Base-by-base conservation (phyloP, 2,888 invertebrate genomes). In the Tenthredo mesomela region DNA sequence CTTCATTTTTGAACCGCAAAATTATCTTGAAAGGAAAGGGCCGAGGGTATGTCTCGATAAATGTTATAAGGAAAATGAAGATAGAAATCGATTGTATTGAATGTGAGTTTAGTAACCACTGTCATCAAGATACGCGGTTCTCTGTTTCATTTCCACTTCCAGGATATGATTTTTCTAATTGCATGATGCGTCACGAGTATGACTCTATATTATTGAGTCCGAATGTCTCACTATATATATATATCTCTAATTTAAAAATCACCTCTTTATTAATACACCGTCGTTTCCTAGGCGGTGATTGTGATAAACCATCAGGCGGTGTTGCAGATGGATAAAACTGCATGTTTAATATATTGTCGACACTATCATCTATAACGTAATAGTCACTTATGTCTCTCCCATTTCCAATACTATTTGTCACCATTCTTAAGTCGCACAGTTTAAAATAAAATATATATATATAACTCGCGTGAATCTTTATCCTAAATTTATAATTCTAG, bases 341-440 rank as follows among this genome's bases (percentile, higher is more conserved):
- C 93, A 92, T 92, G 86, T 90, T 92, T 87, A 93, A 89, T 88
- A 93, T 93, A 86, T 93, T 93, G 85, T 93, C 92, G 91, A 93
- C 92, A 85, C 93, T 93, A 86, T 93, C 70, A 50, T 82, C 67
- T 29, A 70, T 47, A 29, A 70, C 47, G 12, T 67, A 82, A 82
- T 82, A 82, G 43, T 82, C 82, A 70, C 67, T 47, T 12, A 70
- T 82, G 82, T 82, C 80, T 25, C 80, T 65, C n/a, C 67, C 43
- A 47, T 82, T 70, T 9, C 47, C 67, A 25, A 67, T 70, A 18
- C 82, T 82, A n/a, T 80, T 80, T 25, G 80, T 80, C 80, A 80
- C 58, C 80, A 80, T 80, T 78, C 37, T 61, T 9, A 25, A 61
- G 9, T 33, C 50, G n/a, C 33, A 33, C 40, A 18, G 71, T n/a